phyloP scores from a whole-genome alignment of 2,797 vertebrate genomes.

The Trematomus bernacchii region DNA sequence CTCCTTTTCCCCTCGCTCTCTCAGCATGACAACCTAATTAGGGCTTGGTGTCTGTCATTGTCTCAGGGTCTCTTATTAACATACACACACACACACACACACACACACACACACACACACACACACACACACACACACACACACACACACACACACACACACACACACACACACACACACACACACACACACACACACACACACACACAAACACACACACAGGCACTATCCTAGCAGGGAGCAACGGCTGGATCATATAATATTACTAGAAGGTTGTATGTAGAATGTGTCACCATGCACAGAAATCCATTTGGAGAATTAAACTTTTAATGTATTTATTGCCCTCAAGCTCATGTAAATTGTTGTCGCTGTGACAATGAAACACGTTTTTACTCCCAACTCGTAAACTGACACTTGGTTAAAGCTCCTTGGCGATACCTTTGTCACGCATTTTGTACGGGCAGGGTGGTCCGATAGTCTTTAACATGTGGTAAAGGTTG shows the following conservation, averaged over 20 bases:
- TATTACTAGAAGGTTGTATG: slow-evolving; percentile 36
- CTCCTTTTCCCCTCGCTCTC: slow-evolving; percentile 57
- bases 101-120: slow-evolving; percentile 37
- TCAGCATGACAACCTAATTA: slow-evolving; percentile 85
- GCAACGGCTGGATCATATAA: slow-evolving; percentile 49
- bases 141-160: no score
- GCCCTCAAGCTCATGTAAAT: slow-evolving; percentile 1
- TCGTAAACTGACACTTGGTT: no score
- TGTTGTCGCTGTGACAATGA: slow-evolving; percentile 3
- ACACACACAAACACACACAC: slow-evolving; percentile 44
- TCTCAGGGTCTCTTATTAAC: slow-evolving; percentile 78
- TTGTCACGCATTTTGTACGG: no score
- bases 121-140: slow-evolving; percentile 5
- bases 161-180: slow-evolving; percentile 43
- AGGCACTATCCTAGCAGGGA: slow-evolving; percentile 34
- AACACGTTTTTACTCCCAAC: no score
- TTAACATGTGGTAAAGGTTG: no score
- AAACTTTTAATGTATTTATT: slow-evolving; percentile 22
- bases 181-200: slow-evolving; percentile 18
- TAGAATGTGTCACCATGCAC: slow-evolving; percentile 11
- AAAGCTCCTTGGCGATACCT: no score
- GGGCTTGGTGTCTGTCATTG: slow-evolving; percentile 82
- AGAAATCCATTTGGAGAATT: slow-evolving; percentile 9
- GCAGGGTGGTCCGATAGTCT: no score
- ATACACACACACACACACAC: slow-evolving; percentile 37